Evolutionary conservation across 1,140 invertebrate genomes (phyloP), one percentile per base, ranked within the genome.

Genomic region (Zaprionus gabonicus): DNA sequence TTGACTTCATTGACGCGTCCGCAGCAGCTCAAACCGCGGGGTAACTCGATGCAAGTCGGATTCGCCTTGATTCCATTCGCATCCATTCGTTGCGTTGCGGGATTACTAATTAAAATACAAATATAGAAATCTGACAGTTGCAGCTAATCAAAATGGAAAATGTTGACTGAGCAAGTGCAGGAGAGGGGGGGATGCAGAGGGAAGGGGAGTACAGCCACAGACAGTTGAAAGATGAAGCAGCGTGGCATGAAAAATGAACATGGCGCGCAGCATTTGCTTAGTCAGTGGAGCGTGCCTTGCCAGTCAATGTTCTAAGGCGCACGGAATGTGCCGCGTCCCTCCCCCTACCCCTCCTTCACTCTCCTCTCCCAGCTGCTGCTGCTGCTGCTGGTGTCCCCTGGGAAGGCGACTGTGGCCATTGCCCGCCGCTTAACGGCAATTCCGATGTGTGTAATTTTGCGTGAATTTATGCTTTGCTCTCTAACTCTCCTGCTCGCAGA

Each of bases 361-460:
- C 27, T 34, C 34, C 20, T 38, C 13, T 13, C 12, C 20, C 9
- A 0, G 20, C 44, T 49, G 38, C 31, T 44, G 27, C 57, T 0
- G 20, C 44, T 49, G 38, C 31, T 44, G 27, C 57, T 53, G 25
- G 27, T 46, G 12, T 53, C 67, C 74, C 79, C 12, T 31, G 71
- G 76, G 79, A 71, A 46, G 46, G 31, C 23, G 27, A 34, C 55
- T 49, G 53, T 44, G 71, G 66, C 71, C 80, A 60, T 82, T 76
- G 77, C 72, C 63, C 57, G 67, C 23, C 20, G 57, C 57, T 56
- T 76, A 80, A 60, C 64, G 77, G 49, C 81, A 84, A 80, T 83
- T 81, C 72, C 49, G 60, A 83, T 83, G 74, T 81, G 81, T 85
- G 82, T 85, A 81, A 84, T 85, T 84, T 84, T 81, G 82, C 82